phyloP scores from a whole-genome alignment of 2,797 vertebrate species.

The Serranus cabrilla region DNA sequence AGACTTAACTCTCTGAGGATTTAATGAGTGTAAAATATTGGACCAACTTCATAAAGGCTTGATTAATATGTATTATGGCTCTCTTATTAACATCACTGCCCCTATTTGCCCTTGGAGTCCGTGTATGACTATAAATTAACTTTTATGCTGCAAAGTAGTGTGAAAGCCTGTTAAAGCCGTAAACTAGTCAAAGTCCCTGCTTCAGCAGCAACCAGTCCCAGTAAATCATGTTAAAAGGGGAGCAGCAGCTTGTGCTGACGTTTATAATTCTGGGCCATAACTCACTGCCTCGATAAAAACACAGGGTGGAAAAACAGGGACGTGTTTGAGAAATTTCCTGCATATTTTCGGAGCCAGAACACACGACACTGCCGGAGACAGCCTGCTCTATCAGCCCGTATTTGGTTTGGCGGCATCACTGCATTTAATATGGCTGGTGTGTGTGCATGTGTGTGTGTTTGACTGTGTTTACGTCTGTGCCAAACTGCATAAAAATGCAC shows the following conservation, averaged over 20 bases:
- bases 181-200: constrained; percentile 25
- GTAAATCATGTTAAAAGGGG: constrained; percentile 43
- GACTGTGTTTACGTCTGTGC: not conserved
- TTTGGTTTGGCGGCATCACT: constrained; percentile 51
- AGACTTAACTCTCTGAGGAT: constrained; percentile 26
- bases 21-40: constrained; percentile 25
- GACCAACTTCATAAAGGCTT: constrained; percentile 22
- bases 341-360: constrained; percentile 47
- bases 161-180: constrained; percentile 17
- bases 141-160: constrained; percentile 14
- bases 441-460: not conserved
- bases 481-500: constrained; percentile 24
- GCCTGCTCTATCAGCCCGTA: constrained; percentile 25
- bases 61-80: constrained; percentile 3
- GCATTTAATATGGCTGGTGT: constrained; percentile 37
- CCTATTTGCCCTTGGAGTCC: not conserved
- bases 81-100: constrained; percentile 15
- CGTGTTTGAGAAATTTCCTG: constrained; percentile 35
- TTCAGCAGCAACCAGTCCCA: constrained; percentile 30
- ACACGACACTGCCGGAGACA: constrained; percentile 31
- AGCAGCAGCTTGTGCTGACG: constrained; percentile 52
- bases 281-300: constrained; percentile 23
- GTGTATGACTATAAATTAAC: constrained; percentile 12
- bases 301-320: not conserved
- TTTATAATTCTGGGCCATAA: constrained; percentile 37